A percentile compares a stretch with the other conserved stretches of the same genome.
These are phyloP conservation scores for Drosophila prosaltans DNA, from an alignment of 1,140 invertebrate species.

Conservation along the genomic window DNA sequence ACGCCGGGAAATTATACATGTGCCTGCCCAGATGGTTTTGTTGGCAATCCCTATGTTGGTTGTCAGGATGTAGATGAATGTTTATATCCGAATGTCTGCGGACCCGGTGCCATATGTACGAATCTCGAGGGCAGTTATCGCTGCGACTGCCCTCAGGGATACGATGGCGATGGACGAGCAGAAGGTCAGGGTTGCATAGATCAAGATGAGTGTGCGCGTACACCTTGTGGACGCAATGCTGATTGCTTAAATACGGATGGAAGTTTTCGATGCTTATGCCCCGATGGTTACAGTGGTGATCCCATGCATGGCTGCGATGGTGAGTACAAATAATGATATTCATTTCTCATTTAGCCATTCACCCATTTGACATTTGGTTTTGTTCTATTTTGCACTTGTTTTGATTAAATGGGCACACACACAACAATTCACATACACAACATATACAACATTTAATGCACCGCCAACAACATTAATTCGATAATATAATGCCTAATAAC, in stretches of 20 bases:
- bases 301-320: conserved; percentile 88
- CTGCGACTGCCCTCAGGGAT: conserved; percentile 93
- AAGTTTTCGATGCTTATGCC: conserved; percentile 90
- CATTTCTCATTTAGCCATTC: conserved; percentile 1
- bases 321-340: conserved; percentile 78
- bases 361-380: conserved; percentile 57
- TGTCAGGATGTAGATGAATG: conserved; percentile 94
- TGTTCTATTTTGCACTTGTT: conserved; percentile 55
- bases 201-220: conserved; percentile 87
- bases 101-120: conserved; percentile 89
- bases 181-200: conserved; percentile 87
- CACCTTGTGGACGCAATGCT: conserved; percentile 89
- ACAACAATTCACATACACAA: conserved; percentile 31
- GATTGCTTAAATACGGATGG: conserved; percentile 89
- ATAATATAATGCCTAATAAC: conserved; percentile 73
- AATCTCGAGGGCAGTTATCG: conserved; percentile 91
- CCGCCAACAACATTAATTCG: conserved; percentile 64
- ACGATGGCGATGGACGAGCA: conserved; percentile 88
- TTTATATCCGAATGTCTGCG: conserved; percentile 88
- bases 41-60: conserved; percentile 93
- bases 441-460: conserved; percentile 57
- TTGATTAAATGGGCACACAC: conserved; percentile 26
- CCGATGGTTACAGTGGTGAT: conserved; percentile 90
- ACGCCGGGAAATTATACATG: conserved; percentile 95
- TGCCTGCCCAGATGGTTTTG: conserved; percentile 91